Conservation (phyloP, 1,140 invertebrate genomes). For the Sipha flava region DNA sequence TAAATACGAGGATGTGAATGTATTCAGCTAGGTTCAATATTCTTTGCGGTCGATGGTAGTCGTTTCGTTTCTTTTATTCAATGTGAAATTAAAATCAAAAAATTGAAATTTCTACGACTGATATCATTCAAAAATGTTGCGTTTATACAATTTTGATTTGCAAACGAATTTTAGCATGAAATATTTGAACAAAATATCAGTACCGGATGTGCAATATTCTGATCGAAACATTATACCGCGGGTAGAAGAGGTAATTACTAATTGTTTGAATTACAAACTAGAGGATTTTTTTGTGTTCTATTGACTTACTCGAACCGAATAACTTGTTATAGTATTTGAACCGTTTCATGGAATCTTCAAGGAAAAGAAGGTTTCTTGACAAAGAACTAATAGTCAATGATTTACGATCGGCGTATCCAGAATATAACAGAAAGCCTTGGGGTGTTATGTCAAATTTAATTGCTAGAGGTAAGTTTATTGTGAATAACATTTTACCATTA, state of each 20-base stretch:
- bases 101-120: no score
- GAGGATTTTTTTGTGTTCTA: neutral
- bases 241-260: neutral
- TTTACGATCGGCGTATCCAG: neutral
- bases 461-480: conserved; percentile 4
- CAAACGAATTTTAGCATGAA: conserved; percentile 11
- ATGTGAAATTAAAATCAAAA: no score
- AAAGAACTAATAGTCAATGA: neutral
- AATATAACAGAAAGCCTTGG: conserved; percentile 21
- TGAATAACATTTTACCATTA: neutral
- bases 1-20: no score
- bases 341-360: neutral
- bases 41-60: no score
- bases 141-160: neutral
- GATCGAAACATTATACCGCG: neutral
- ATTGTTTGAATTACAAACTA: neutral
- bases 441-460: neutral
- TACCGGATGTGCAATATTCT: neutral
- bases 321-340: conserved; percentile 2
- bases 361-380: neutral
- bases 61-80: no score
- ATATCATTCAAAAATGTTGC: neutral
- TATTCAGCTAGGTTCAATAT: no score
- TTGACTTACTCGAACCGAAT: no score
- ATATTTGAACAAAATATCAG: neutral